Conservation (phyloP, 2,113 vertebrate species). For the Pandion haliaetus region DNA sequence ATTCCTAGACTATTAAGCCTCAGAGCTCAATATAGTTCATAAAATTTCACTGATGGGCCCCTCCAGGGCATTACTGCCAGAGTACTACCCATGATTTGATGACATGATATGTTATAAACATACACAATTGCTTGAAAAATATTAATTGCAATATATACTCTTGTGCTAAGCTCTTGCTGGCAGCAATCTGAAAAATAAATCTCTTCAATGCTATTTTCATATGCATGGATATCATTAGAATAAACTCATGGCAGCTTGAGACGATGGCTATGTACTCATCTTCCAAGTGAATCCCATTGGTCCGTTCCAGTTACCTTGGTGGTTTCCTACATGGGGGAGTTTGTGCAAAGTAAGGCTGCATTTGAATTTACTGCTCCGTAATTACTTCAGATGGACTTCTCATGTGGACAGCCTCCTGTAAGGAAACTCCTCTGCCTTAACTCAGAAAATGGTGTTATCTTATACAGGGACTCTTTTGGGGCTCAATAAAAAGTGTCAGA, state of each 20-base stretch:
- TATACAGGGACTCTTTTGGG: background rate
- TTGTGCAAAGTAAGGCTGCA: background rate
- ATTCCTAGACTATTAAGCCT: background rate
- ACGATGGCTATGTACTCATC: accelerated
- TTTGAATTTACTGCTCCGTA: background rate
- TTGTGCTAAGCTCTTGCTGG: background rate
- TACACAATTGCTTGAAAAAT: background rate
- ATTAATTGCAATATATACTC: background rate
- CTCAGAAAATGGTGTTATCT: background rate
- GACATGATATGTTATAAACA: background rate
- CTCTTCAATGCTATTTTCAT: background rate
- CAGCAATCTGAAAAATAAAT: background rate
- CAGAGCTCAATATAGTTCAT: background rate
- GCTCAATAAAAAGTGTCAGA: background rate
- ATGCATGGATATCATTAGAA: background rate
- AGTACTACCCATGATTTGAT: background rate
- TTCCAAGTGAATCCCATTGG: background rate
- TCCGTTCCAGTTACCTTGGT: background rate
- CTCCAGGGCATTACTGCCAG: background rate
- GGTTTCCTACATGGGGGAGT: background rate
- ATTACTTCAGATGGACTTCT: background rate
- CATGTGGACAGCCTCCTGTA: background rate
- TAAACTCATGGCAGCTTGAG: background rate
- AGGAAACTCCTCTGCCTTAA: background rate
- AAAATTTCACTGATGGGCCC: background rate